Percentiles rank a stretch among this genome's conserved stretches.
Evolutionary conservation across 2,113 vertebrate genomes (phyloP).

Genomic region (Tauraco erythrolophus): DNA sequence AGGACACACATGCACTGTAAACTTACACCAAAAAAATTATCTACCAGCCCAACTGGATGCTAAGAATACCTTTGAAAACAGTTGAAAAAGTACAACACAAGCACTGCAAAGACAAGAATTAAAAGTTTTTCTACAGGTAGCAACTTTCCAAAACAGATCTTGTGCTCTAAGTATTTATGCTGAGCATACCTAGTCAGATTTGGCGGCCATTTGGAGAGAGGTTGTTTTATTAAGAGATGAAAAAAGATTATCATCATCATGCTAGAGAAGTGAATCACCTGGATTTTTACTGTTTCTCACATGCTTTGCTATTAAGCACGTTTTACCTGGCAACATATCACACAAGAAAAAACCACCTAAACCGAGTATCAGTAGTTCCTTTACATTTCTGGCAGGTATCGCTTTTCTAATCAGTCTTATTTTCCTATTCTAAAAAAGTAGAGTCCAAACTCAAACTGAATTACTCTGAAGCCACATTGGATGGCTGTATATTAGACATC

Average conservation of each 20-base stretch:
- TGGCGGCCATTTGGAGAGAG: not conserved
- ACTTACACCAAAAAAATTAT: not conserved
- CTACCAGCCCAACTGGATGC: not conserved
- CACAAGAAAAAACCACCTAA: not conserved
- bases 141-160: not conserved
- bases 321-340: not conserved
- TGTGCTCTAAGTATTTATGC: not conserved
- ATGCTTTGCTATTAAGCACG: not conserved
- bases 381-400: not conserved
- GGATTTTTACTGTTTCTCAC: not conserved
- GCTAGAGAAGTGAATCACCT: not conserved
- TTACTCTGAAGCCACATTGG: not conserved
- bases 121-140: not conserved
- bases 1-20: not conserved
- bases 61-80: not conserved
- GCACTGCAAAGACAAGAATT: not conserved
- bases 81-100: not conserved
- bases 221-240: not conserved
- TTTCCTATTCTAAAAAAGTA: not conserved
- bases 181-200: not conserved
- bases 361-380: not conserved
- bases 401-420: not conserved
- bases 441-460: not conserved
- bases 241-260: not conserved
- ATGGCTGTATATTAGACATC: not conserved